A percentile compares a stretch with the other conserved stretches of the same genome.
phyloP scores from a whole-genome alignment of 1,140 invertebrate genomes.

The Pygmarrhopalites habei region DNA sequence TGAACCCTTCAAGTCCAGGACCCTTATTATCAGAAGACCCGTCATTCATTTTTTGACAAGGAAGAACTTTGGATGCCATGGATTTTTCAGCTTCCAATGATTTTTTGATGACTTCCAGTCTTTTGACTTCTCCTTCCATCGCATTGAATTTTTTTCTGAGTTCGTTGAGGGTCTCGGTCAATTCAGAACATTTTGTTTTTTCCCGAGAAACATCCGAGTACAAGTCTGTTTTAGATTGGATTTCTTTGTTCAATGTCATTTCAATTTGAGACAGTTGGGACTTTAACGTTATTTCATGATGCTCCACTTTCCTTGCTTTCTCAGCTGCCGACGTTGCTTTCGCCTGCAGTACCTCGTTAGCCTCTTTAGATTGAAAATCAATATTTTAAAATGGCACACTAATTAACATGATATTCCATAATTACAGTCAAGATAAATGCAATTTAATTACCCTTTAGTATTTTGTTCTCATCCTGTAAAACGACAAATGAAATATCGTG shows the following conservation, averaged over 20 bases:
- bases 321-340: conserved; percentile 14
- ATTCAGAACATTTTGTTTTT: conserved; percentile 8
- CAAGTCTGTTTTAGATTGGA: conserved; percentile 21
- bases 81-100: not conserved
- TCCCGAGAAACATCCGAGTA: conserved; percentile 3
- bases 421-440: too few relatives aligned
- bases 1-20: too few relatives aligned
- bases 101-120: not conserved
- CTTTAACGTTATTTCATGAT: not conserved
- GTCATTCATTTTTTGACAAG: too few relatives aligned
- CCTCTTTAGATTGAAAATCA: too few relatives aligned
- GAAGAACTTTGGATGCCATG: too few relatives aligned
- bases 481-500: not conserved
- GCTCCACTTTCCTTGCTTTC: conserved; percentile 5
- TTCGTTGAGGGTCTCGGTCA: conserved; percentile 3
- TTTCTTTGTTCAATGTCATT: conserved; percentile 12
- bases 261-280: conserved; percentile 18
- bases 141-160: not conserved
- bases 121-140: conserved; percentile 1
- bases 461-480: conserved; percentile 26
- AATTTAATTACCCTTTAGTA: too few relatives aligned
- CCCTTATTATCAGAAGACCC: too few relatives aligned
- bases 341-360: conserved; percentile 10
- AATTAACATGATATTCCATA: too few relatives aligned
- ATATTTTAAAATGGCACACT: too few relatives aligned